Conservation (phyloP, 2,113 vertebrate genomes). For the Astatotilapia flaviijosephi region DNA sequence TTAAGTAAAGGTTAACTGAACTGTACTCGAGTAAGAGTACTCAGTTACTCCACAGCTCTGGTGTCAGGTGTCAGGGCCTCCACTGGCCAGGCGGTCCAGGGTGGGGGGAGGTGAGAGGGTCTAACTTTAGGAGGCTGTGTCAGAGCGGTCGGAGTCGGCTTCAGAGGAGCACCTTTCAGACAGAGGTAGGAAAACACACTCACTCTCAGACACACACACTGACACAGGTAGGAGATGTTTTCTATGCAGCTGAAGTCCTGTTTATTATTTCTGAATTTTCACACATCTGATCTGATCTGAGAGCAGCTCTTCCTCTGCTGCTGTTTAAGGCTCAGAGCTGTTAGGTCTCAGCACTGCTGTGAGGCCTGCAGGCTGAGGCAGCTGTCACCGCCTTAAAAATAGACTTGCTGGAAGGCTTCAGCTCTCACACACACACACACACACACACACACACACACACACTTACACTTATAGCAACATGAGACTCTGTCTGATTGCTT, state of each 20-base stretch:
- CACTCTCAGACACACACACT: background rate
- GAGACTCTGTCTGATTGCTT: background rate
- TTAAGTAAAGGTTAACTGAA: background rate
- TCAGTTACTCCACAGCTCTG: background rate
- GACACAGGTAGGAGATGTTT: background rate
- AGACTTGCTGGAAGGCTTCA: slow-evolving; percentile 13
- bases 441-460: no score
- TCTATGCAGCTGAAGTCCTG: background rate
- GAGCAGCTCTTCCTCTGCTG: background rate
- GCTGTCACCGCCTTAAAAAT: slow-evolving; percentile 48
- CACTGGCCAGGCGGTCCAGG: background rate
- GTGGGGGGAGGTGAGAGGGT: background rate
- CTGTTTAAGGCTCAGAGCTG: background rate
- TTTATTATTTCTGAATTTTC: background rate
- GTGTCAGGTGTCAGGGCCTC: slow-evolving; percentile 15
- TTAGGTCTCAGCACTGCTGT: background rate
- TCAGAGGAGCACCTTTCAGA: background rate
- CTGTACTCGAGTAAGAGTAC: slow-evolving; percentile 7
- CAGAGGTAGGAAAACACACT: slow-evolving; percentile 26
- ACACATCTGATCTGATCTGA: background rate
- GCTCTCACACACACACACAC: background rate
- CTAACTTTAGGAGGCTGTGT: slow-evolving; percentile 32
- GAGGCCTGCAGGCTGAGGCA: slow-evolving; percentile 9
- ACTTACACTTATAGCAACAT: background rate
- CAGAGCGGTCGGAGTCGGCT: background rate